Evolutionary conservation across 1,140 invertebrate species (phyloP).

Genomic region (Eriocheir sinensis): DNA sequence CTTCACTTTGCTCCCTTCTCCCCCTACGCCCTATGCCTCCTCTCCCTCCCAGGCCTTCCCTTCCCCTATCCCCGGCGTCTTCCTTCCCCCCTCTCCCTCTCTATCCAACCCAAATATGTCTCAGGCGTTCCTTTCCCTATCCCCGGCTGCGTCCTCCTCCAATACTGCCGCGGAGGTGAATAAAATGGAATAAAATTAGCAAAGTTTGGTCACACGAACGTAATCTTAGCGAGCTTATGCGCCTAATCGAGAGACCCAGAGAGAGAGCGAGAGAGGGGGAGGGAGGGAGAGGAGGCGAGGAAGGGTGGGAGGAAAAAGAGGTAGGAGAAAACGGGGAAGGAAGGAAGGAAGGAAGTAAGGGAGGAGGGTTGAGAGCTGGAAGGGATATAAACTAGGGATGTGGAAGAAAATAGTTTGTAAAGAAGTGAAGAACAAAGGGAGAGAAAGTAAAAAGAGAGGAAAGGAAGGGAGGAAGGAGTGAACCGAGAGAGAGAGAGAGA

Average conservation of each 20-base stretch:
- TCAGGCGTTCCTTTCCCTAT: neutral
- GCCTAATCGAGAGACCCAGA: neutral
- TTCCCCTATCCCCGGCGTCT: neutral
- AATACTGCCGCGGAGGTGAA: neutral
- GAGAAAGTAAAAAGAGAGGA: too few species aligned
- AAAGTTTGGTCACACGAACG: neutral
- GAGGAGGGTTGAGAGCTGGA: too few species aligned
- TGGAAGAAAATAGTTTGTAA: too few species aligned
- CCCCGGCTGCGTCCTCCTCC: neutral
- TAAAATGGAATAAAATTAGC: conserved; percentile 16
- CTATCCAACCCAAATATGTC: neutral
- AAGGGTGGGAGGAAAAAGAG: too few species aligned
- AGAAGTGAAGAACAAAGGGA: too few species aligned
- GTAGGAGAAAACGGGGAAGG: neutral
- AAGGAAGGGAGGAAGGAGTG: too few species aligned
- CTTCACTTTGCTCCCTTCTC: neutral
- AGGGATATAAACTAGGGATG: too few species aligned
- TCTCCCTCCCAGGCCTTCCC: neutral
- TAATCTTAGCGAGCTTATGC: neutral
- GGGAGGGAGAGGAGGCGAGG: neutral
- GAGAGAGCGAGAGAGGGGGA: neutral
- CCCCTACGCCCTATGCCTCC: neutral
- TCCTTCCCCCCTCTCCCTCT: neutral
- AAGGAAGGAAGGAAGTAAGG: too few species aligned
- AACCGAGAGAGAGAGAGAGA: too few species aligned